Evolutionary conservation across 2,113 vertebrate genomes (phyloP).

Genomic region (Seriola dumerili): DNA sequence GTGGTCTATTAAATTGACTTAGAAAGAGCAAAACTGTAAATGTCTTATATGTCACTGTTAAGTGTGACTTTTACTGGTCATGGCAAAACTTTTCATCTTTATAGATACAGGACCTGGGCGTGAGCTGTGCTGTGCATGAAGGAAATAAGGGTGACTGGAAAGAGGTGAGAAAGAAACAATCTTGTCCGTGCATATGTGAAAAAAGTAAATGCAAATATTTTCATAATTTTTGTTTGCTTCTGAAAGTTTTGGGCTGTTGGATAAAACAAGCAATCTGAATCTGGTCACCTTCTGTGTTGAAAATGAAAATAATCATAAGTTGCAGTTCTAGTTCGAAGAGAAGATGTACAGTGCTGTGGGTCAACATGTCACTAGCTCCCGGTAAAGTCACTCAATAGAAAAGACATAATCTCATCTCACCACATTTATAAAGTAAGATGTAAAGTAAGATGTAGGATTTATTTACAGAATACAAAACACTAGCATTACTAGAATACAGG

Average conservation of each 20-base stretch:
- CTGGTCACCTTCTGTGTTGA: too few species aligned
- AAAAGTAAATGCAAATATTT: background rate
- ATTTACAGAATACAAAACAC: slow-evolving; percentile 36
- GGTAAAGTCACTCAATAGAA: background rate
- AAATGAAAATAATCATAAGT: background rate
- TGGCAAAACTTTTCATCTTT: slow-evolving; percentile 19
- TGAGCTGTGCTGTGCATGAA: background rate
- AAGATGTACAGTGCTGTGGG: background rate
- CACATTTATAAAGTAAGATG: slow-evolving; percentile 15
- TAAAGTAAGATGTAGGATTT: slow-evolving; percentile 13
- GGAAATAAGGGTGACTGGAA: background rate
- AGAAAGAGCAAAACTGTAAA: slow-evolving; percentile 15
- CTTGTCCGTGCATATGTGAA: background rate
- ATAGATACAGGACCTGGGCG: background rate
- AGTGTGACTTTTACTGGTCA: slow-evolving; percentile 2
- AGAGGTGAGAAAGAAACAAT: background rate
- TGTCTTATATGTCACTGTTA: slow-evolving; percentile 20
- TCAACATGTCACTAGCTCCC: background rate
- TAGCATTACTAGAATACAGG: background rate
- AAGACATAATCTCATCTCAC: background rate
- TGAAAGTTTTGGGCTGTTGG: background rate
- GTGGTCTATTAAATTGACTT: background rate
- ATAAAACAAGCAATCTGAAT: background rate
- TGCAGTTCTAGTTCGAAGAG: background rate
- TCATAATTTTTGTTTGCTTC: background rate